Evolutionary conservation across 2,888 invertebrate genomes (phyloP).

Genomic region (Leptopilina syphax): DNA sequence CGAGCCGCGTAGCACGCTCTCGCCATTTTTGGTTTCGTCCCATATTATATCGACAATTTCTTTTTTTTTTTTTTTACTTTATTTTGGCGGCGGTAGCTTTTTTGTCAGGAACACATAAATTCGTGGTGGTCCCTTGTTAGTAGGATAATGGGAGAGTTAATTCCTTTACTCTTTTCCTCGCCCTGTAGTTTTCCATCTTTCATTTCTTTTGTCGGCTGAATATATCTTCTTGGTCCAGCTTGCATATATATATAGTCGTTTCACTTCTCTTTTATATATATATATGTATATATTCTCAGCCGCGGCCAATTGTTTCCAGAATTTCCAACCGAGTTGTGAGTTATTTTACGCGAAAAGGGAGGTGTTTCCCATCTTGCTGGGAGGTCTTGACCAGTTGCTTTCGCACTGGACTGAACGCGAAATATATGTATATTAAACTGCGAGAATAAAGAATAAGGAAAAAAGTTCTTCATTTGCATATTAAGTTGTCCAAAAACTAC

Average conservation of each 20-base stretch:
- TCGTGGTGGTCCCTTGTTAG: constrained; percentile 54
- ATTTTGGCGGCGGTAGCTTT: constrained; percentile 36
- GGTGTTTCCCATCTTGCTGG: constrained; percentile 53
- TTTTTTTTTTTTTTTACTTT: constrained; percentile 10
- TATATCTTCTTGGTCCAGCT: constrained; percentile 22
- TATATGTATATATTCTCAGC: constrained; percentile 13
- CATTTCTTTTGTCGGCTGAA: constrained; percentile 14
- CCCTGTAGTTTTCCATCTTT: constrained; percentile 31
- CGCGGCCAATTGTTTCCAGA: constrained; percentile 57
- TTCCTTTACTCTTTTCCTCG: constrained; percentile 29
- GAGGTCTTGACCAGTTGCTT: constrained; percentile 52
- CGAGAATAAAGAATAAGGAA: constrained; percentile 25
- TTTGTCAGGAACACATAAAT: constrained; percentile 52
- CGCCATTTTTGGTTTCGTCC: neutral
- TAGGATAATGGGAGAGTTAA: constrained; percentile 47
- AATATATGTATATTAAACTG: constrained; percentile 24
- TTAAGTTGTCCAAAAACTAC: constrained; percentile 18
- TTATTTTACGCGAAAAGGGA: constrained; percentile 61
- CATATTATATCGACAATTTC: neutral
- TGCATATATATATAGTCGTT: too few species aligned
- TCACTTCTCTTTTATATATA: too few species aligned
- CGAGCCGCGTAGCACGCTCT: constrained; percentile 42
- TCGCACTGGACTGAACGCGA: constrained; percentile 5
- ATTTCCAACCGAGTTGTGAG: constrained; percentile 49
- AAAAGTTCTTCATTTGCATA: constrained; percentile 14